phyloP scores from a whole-genome alignment of 2,113 vertebrate genomes.

The Hystrix brachyura region DNA sequence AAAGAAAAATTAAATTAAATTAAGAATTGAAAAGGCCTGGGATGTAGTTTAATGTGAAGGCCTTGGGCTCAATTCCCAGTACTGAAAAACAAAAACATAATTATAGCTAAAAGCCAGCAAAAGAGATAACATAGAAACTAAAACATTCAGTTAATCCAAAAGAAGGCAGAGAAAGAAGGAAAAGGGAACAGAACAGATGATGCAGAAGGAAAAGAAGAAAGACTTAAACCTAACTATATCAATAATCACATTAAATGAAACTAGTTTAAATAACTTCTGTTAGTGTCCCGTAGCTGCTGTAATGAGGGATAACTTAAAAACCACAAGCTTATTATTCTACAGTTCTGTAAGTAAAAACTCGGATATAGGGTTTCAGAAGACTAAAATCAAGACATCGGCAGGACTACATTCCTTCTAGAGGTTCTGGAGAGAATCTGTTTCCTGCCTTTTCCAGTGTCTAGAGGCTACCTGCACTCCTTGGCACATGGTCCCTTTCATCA shows the following conservation, averaged over 20 bases:
- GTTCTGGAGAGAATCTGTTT: not conserved
- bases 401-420: not conserved
- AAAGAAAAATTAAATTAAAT: no score
- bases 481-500: not conserved
- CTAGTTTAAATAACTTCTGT: not conserved
- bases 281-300: not conserved
- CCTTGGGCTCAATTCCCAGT: not conserved
- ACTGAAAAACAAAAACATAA: not conserved
- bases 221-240: not conserved
- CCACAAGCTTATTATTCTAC: not conserved
- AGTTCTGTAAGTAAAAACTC: not conserved
- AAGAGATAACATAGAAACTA: not conserved
- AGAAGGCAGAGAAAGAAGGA: not conserved
- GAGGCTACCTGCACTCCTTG: not conserved
- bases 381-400: not conserved
- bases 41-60: not conserved
- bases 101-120: not conserved
- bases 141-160: not conserved
- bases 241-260: not conserved
- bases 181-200: not conserved
- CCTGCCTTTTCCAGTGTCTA: not conserved
- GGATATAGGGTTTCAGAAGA: not conserved
- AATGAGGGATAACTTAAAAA: not conserved
- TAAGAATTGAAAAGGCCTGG: not conserved
- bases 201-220: conserved; percentile 6